phyloP scores from a whole-genome alignment of 2,888 invertebrate species.

The Neoitamus cyanurus region DNA sequence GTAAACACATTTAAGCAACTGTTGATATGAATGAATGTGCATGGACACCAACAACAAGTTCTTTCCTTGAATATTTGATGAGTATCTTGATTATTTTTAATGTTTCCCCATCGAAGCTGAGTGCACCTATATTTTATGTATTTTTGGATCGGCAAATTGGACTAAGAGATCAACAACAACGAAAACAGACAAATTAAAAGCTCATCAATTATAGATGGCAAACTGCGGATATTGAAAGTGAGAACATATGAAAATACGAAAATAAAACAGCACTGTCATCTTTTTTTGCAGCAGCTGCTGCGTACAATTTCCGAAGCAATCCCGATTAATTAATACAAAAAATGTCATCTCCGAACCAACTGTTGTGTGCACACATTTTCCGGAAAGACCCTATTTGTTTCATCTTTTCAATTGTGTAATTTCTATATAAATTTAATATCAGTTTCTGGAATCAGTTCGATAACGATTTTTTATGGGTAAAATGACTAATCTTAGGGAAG shows the following conservation, averaged over 20 bases:
- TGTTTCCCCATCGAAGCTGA: not conserved
- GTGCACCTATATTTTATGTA: not conserved
- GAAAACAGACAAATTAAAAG: not conserved
- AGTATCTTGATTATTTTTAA: not conserved
- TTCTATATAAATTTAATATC: too few relatives aligned
- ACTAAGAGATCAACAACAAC: not conserved
- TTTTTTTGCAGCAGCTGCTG: not conserved
- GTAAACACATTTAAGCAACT: too few relatives aligned
- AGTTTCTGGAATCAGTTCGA: too few relatives aligned
- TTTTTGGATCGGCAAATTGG: not conserved
- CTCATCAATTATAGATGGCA: not conserved
- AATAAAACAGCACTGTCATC: not conserved
- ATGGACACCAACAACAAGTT: too few relatives aligned
- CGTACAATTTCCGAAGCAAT: not conserved
- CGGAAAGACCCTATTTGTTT: too few relatives aligned
- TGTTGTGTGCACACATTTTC: not conserved
- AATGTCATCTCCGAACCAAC: too few relatives aligned
- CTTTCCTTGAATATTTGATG: not conserved
- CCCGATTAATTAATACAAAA: not conserved
- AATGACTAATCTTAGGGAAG: too few relatives aligned
- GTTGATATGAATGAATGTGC: too few relatives aligned
- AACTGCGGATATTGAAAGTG: not conserved
- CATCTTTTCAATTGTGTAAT: too few relatives aligned
- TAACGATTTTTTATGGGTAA: too few relatives aligned
- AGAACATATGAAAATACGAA: not conserved